Evolutionary conservation across 2,113 vertebrate species (phyloP).

Genomic region (Atrichornis clamosus): DNA sequence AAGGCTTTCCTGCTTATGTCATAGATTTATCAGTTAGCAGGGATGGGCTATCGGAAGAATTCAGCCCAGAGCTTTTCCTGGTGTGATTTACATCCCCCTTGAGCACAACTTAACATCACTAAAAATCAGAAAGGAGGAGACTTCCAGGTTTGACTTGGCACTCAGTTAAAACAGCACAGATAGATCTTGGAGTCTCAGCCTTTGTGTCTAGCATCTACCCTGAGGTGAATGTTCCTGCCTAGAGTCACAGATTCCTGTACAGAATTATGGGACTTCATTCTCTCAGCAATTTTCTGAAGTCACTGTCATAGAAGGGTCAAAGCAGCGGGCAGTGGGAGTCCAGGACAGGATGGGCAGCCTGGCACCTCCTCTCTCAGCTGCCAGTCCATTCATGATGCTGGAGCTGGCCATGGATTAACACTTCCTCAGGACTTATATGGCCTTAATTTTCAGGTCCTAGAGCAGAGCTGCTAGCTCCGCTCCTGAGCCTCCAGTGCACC

Average conservation of each 20-base stretch:
- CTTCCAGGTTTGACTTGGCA: background rate
- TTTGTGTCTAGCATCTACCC: background rate
- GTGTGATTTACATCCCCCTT: background rate
- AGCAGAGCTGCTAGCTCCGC: background rate
- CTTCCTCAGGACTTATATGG: background rate
- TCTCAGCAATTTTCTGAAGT: background rate
- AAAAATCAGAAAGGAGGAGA: conserved; percentile 3
- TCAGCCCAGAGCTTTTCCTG: background rate
- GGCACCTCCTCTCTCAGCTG: background rate
- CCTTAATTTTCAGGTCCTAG: background rate
- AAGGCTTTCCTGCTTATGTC: background rate
- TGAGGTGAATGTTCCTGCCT: background rate
- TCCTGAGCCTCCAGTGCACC: background rate
- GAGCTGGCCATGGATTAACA: background rate
- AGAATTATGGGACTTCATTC: background rate
- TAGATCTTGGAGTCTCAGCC: background rate
- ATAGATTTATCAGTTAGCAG: conserved; percentile 4
- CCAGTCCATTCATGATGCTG: background rate
- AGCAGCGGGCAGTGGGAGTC: background rate
- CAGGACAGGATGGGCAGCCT: too few species aligned
- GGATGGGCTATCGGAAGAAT: background rate
- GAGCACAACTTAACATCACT: background rate
- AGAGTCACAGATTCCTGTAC: background rate
- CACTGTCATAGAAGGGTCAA: background rate
- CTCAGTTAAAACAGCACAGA: background rate